phyloP scores from a whole-genome alignment of 2,113 vertebrate species.

The Lasiurus borealis region DNA sequence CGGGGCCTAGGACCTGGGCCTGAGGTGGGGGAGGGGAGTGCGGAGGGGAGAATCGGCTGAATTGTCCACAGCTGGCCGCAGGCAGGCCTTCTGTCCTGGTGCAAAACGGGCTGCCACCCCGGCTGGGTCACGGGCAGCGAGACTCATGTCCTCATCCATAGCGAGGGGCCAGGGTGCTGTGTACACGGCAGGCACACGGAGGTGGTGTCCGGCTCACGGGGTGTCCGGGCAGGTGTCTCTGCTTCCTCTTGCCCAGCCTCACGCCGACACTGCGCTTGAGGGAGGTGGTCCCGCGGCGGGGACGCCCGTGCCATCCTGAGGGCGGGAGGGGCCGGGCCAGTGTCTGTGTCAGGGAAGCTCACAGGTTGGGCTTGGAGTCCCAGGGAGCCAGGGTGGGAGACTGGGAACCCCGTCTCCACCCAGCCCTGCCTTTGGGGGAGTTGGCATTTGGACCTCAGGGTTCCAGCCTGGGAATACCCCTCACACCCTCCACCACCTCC shows the following conservation, averaged over 20 bases:
- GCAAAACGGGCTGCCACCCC: not conserved
- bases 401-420: not conserved
- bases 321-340: not conserved
- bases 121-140: not conserved
- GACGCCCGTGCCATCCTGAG: not conserved
- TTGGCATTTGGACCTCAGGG: not conserved
- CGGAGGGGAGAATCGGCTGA: not conserved
- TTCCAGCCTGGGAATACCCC: not conserved
- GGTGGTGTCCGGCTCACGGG: not conserved
- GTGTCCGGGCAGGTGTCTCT: fast-evolving
- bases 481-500: fast-evolving
- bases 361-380: not conserved
- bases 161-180: not conserved
- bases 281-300: fast-evolving
- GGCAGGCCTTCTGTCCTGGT: not conserved
- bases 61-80: not conserved
- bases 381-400: not conserved
- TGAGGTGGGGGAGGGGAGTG: fast-evolving
- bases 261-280: not conserved
- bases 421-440: not conserved
- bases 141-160: not conserved
- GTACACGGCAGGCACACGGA: too few species aligned
- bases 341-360: not conserved
- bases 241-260: not conserved
- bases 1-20: not conserved